Evolutionary conservation across 1,140 invertebrate genomes (phyloP), one percentile per base, ranked within the genome.

Genomic region (Calliphora vicina): DNA sequence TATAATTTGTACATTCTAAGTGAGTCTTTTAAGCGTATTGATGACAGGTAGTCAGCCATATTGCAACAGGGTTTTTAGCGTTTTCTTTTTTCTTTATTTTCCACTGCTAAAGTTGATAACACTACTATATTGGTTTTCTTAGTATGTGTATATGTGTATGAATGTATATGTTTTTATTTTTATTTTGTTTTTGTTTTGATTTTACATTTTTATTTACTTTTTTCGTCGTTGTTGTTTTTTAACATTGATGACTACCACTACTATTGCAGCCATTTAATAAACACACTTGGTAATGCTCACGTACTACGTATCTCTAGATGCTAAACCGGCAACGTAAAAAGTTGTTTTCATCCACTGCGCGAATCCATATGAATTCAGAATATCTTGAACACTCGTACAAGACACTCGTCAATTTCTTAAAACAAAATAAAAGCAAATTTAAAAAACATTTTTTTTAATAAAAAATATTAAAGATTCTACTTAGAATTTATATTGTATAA

Each of bases 351-450:
- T 27, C 61, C 20, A 83, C 80, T 80, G 78, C 25, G 67, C 80
- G 61, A 76, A 67, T 50, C n/a, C 20, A 78, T 45, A 29, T 61
- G 5, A 45, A 80, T 23, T 83, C 82, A 83, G 82, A 83, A 83
- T 45, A 78, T 83, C 50, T 83, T 80, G 72, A 83, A 80, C 82
- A 27, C n/a, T 80, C 50, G 67, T 25, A 50, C 45, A 80, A 83
- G 83, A 83, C 80, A 50, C 45, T 72, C 80, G 80, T 57, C 23
- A 23, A 61, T n/a, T n/a, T 27, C 23, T 29, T 15, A 35, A 67
- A 29, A 20, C 26, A 57, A 13, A 81, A 80, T 50, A 50, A 20
- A 50, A 50, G 35, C 35, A 80, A 80, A 50, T 80, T 80, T n/a
- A 42, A 50, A 50, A 50, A n/a, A 50, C 3, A 50, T 3, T 50